Percentiles rank a stretch among this genome's conserved stretches.
phyloP scores from a whole-genome alignment of 2,113 vertebrate genomes.

The Xiphias gladius region DNA sequence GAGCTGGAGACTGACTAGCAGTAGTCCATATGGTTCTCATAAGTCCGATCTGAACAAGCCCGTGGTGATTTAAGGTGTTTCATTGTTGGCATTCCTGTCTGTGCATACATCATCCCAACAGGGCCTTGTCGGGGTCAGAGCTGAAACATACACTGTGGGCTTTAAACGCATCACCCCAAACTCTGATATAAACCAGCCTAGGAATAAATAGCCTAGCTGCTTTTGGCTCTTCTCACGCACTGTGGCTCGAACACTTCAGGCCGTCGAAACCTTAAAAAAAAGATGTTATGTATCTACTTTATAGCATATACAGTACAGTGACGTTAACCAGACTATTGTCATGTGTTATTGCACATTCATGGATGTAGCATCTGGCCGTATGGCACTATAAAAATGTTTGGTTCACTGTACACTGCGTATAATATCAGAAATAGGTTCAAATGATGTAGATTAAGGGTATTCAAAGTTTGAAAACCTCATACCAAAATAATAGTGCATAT shows the following conservation, averaged over 20 bases:
- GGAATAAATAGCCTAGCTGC: conserved; percentile 56
- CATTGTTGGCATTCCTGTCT: conserved; percentile 74
- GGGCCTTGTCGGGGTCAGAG: conserved; percentile 52
- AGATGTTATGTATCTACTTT: not conserved
- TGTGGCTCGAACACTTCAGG: not conserved
- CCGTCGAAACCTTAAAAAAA: not conserved
- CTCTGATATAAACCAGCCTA: conserved; percentile 63
- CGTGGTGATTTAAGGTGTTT: conserved; percentile 75
- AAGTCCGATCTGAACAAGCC: conserved; percentile 59
- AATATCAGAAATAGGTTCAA: no score
- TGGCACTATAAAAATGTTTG: no score
- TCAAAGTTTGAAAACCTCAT: no score
- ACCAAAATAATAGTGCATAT: no score
- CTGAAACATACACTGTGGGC: conserved; percentile 47
- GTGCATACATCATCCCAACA: conserved; percentile 62
- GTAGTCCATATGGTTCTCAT: conserved; percentile 77
- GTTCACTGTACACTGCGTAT: no score
- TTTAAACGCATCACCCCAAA: conserved; percentile 21
- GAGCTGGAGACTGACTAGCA: conserved; percentile 60
- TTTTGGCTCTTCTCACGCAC: conserved; percentile 36
- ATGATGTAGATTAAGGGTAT: no score
- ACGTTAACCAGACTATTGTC: not conserved
- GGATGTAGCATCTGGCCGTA: no score
- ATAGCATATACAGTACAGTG: not conserved
- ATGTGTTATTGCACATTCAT: not conserved